Evolutionary conservation across 1,140 invertebrate species (phyloP).

Genomic region (Pantala flavescens): DNA sequence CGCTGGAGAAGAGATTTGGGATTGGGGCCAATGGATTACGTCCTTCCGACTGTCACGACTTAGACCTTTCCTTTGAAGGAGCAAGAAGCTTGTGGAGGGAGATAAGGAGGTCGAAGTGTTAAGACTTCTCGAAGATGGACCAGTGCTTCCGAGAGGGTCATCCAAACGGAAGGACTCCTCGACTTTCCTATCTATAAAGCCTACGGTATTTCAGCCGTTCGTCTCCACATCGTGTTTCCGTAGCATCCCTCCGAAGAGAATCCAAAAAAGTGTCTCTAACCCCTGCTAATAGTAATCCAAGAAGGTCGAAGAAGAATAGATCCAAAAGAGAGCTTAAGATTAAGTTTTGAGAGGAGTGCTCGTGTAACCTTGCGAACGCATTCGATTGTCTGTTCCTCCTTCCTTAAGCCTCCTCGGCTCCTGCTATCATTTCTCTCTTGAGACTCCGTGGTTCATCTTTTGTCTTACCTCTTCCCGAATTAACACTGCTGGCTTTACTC

Average conservation of each 20-base stretch:
- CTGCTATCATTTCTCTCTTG: not conserved
- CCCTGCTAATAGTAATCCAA: not conserved
- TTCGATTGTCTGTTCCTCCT: too few species aligned
- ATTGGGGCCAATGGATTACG: not conserved
- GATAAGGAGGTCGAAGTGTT: slow-evolving; percentile 5
- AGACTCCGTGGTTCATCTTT: not conserved
- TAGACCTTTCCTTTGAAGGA: not conserved
- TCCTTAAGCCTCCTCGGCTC: too few species aligned
- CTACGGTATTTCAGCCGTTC: not conserved
- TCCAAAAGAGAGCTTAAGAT: not conserved
- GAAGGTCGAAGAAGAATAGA: not conserved
- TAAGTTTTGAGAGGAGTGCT: not conserved
- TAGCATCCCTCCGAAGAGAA: not conserved
- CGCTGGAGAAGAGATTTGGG: too few species aligned
- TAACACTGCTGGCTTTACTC: not conserved
- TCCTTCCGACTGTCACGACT: not conserved
- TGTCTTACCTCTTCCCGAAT: not conserved
- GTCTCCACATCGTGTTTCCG: not conserved
- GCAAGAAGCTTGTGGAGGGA: slow-evolving; percentile 2
- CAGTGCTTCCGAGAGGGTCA: not conserved
- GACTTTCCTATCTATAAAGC: not conserved
- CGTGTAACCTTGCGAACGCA: too few species aligned
- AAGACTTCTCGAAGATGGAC: not conserved
- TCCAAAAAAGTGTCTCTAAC: not conserved
- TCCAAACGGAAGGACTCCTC: not conserved